Evolutionary conservation across 1,140 invertebrate species (phyloP).

Genomic region (Cyclina sinensis): DNA sequence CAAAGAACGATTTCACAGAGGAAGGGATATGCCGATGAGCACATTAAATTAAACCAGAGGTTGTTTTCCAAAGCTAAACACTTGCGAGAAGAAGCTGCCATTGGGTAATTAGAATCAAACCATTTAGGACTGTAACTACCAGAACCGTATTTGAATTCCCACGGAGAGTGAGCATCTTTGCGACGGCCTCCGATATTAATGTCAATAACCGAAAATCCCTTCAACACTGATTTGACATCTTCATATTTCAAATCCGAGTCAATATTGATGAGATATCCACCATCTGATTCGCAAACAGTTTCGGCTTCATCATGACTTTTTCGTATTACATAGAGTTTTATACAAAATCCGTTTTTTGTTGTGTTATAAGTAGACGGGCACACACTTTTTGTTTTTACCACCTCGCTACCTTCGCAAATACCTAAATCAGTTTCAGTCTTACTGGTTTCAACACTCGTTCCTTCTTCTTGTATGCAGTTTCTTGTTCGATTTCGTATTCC

Average conservation of each 20-base stretch:
- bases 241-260: constrained; percentile 5
- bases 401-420: not conserved
- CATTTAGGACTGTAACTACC: not conserved
- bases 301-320: constrained; percentile 2
- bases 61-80: not conserved
- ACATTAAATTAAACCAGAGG: not conserved
- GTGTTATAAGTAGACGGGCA: not conserved
- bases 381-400: not conserved
- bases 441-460: not conserved
- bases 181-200: not conserved
- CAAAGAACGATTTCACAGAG: not conserved
- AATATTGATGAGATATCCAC: not conserved
- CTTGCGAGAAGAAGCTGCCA: not conserved
- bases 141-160: not conserved
- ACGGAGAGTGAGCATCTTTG: not conserved
- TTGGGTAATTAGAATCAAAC: not conserved
- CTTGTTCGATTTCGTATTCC: not conserved
- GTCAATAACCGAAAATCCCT: not conserved
- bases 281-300: not conserved
- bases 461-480: not conserved
- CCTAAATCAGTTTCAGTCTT: not conserved
- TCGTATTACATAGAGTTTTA: not conserved
- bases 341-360: constrained; percentile 12
- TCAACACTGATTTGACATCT: not conserved
- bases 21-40: not conserved